Conservation (phyloP, 2,797 vertebrate genomes). For the Picus viridis region DNA sequence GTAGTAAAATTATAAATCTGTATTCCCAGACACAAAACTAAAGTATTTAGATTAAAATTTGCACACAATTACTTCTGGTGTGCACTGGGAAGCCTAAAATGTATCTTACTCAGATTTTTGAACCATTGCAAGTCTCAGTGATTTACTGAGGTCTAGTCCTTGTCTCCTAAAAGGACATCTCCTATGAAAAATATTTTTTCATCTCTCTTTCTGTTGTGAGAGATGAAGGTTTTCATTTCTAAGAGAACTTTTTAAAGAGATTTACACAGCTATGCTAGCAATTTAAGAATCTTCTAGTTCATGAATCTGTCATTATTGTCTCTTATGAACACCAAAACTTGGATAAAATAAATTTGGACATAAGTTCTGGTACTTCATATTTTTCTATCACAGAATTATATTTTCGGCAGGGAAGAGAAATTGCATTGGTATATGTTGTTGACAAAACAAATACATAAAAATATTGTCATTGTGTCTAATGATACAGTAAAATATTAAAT, state of each 20-base stretch:
- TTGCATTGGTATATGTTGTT: neutral
- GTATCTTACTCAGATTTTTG: neutral
- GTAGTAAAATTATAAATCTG: neutral
- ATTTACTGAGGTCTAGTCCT: neutral
- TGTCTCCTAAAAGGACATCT: neutral
- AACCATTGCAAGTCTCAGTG: neutral
- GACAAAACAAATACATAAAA: neutral
- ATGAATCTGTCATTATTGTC: neutral
- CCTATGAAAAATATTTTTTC: neutral
- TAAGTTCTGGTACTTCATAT: neutral
- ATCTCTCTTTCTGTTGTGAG: neutral
- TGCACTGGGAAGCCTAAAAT: neutral
- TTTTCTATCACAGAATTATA: neutral
- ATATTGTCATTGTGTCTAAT: neutral
- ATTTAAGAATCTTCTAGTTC: neutral
- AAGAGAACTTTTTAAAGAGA: neutral
- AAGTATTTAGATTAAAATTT: neutral
- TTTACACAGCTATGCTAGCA: neutral
- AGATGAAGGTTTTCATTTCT: neutral
- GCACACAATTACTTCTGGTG: neutral
- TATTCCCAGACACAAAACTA: neutral
- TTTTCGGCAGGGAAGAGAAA: neutral
- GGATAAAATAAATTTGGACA: neutral
- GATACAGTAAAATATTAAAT: neutral
- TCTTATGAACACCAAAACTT: neutral